These are phyloP conservation scores for Agonopterix arenella DNA, from an alignment of 2,888 invertebrate species.

Conservation along the genomic window DNA sequence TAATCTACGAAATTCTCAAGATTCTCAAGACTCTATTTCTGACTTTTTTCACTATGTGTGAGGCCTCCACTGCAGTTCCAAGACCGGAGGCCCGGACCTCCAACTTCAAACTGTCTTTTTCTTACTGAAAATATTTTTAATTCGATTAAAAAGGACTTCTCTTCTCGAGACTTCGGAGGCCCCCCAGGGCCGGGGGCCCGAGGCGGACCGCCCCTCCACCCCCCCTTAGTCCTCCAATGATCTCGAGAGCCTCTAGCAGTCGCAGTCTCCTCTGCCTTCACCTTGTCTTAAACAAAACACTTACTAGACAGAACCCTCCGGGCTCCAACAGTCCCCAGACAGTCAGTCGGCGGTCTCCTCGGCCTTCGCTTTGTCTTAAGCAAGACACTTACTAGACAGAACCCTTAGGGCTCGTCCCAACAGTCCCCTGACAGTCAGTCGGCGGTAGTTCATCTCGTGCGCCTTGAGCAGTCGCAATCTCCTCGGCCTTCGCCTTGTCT, in stretches of 20 bases:
- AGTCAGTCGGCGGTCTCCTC: constrained; percentile 80
- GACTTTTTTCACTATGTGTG: too few relatives aligned
- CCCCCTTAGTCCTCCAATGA: too few relatives aligned
- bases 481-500: constrained; percentile 82
- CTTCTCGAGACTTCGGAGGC: too few relatives aligned
- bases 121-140: too few relatives aligned
- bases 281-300: constrained; percentile 73
- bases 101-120: too few relatives aligned
- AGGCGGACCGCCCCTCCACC: too few relatives aligned
- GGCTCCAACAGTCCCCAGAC: constrained; percentile 76
- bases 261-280: constrained; percentile 83
- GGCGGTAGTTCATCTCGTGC: constrained; percentile 80
- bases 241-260: constrained; percentile 78
- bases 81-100: too few relatives aligned
- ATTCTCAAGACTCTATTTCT: too few relatives aligned
- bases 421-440: constrained; percentile 79
- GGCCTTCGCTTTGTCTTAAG: constrained; percentile 82
- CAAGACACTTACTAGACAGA: constrained; percentile 29
- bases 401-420: constrained; percentile 74
- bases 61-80: too few relatives aligned
- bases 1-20: too few relatives aligned
- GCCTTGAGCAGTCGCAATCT: constrained; percentile 80
- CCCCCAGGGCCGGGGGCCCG: too few relatives aligned
- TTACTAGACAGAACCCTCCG: constrained; percentile 63
- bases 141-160: too few relatives aligned